phyloP scores from a whole-genome alignment of 2,888 invertebrate species.

The Thera britannica region DNA sequence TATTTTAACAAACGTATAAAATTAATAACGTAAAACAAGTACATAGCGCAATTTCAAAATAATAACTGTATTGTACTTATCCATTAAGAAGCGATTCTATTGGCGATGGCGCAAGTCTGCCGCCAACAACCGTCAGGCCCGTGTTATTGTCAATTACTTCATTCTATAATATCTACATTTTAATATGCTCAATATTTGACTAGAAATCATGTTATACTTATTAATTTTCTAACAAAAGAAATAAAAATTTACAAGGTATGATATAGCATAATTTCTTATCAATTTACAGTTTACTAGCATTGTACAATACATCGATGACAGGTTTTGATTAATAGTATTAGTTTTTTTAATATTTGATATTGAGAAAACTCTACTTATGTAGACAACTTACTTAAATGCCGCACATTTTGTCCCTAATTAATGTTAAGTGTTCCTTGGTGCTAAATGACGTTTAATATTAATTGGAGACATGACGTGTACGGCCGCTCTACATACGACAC shows the following conservation, averaged over 20 bases:
- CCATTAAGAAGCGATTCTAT: slow-evolving; percentile 62
- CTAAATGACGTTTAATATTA: slow-evolving; percentile 4
- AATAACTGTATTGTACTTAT: slow-evolving; percentile 72
- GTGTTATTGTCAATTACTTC: slow-evolving; percentile 84
- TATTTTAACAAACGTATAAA: slow-evolving; percentile 66
- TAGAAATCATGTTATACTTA: slow-evolving; percentile 84
- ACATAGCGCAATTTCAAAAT: slow-evolving; percentile 56
- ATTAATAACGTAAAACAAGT: slow-evolving; percentile 66
- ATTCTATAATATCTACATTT: slow-evolving; percentile 79
- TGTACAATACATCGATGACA: slow-evolving; percentile 81
- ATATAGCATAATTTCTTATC: slow-evolving; percentile 80
- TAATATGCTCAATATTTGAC: slow-evolving; percentile 85
- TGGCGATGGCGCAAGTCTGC: slow-evolving; percentile 32
- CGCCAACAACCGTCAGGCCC: slow-evolving; percentile 66
- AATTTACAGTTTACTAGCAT: slow-evolving; percentile 79
- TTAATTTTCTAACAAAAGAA: slow-evolving; percentile 81
- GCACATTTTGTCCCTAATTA: slow-evolving; percentile 25
- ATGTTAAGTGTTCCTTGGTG: slow-evolving; percentile 50
- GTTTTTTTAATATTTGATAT: slow-evolving; percentile 53
- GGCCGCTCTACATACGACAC: slow-evolving; percentile 7
- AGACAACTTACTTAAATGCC: slow-evolving; percentile 52
- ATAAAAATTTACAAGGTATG: slow-evolving; percentile 74
- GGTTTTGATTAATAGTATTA: slow-evolving; percentile 55
- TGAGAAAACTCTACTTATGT: slow-evolving; percentile 59
- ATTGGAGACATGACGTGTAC: slow-evolving; percentile 6